Conservation (phyloP, 2,797 vertebrate species). For the Anguilla anguilla region DNA sequence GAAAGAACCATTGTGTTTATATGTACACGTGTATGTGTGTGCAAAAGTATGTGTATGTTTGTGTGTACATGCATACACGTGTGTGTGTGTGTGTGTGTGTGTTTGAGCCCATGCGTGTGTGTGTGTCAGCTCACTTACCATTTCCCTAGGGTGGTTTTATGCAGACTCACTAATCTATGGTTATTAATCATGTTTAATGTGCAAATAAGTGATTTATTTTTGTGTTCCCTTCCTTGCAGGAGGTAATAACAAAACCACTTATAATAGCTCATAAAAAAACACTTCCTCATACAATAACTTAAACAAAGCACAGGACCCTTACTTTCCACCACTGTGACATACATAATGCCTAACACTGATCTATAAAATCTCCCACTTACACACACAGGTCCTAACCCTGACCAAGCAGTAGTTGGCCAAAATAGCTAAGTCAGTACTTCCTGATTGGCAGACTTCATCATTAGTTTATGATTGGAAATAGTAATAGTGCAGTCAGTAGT, state of each 20-base stretch:
- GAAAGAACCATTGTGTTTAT: neutral
- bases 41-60: neutral
- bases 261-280: neutral
- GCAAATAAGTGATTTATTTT: constrained; percentile 2
- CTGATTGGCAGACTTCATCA: neutral
- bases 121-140: neutral
- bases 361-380: neutral
- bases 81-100: neutral
- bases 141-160: neutral
- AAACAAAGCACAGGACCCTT: neutral
- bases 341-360: neutral
- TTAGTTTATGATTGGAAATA: neutral
- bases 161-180: neutral
- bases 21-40: neutral
- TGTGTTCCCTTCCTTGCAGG: neutral
- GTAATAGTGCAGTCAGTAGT: neutral
- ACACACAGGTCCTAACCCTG: neutral
- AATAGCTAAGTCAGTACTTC: neutral
- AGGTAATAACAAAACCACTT: neutral
- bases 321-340: neutral
- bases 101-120: neutral
- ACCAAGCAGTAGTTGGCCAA: neutral
- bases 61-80: neutral
- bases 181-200: constrained; percentile 10
- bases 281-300: neutral